phyloP scores from a whole-genome alignment of 2,888 invertebrate species.

The Mamestra brassicae region DNA sequence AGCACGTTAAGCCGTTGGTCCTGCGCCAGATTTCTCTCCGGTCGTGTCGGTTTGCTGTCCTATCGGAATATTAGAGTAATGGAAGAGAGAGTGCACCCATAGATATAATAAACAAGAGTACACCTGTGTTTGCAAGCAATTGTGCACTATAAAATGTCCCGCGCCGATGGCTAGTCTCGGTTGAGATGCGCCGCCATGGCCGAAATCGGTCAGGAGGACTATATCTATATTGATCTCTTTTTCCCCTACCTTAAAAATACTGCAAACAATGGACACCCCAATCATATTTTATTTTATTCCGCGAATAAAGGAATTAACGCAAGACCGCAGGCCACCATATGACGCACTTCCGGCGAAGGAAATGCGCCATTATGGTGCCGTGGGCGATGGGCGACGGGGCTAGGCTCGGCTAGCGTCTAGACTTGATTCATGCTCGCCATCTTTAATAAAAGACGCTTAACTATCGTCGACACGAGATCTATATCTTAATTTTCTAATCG shows the following conservation, averaged over 20 bases:
- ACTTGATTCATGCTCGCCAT: conserved; percentile 25
- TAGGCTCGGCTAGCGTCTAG: conserved; percentile 31
- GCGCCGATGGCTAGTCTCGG: too few relatives aligned
- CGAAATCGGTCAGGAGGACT: too few relatives aligned
- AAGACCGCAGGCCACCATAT: background rate
- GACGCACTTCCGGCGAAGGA: conserved; percentile 49
- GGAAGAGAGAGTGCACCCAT: too few relatives aligned
- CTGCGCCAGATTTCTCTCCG: too few relatives aligned
- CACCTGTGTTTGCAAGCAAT: too few relatives aligned
- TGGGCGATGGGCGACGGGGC: conserved; percentile 46
- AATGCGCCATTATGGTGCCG: conserved; percentile 45
- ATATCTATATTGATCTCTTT: too few relatives aligned
- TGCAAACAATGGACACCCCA: background rate
- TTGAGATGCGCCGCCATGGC: too few relatives aligned
- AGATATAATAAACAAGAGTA: too few relatives aligned
- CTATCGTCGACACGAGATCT: background rate
- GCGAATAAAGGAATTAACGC: conserved; percentile 17
- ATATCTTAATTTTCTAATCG: background rate
- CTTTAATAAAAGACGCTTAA: background rate
- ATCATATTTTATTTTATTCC: background rate
- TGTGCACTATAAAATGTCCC: too few relatives aligned
- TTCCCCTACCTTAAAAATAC: background rate
- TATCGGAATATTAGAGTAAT: too few relatives aligned
- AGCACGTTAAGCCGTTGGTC: too few relatives aligned
- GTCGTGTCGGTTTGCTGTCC: too few relatives aligned